A percentile compares a stretch with the other conserved stretches of the same genome.
Conservation (phyloP, 2,113 vertebrate species). For the Genyomyrus donnyi region DNA sequence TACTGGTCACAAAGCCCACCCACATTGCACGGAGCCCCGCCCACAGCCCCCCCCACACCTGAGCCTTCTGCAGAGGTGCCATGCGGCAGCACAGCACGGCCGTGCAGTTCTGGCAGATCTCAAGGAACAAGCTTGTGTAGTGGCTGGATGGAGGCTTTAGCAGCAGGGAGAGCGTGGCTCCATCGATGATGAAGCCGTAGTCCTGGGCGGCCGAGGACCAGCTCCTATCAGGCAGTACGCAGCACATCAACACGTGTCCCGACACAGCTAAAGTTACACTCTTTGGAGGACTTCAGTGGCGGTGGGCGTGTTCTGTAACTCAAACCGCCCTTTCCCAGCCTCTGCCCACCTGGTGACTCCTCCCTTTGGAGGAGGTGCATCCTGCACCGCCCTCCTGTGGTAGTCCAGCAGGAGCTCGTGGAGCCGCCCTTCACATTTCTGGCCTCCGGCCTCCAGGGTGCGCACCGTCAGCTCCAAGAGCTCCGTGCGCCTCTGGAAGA, state of each 20-base stretch:
- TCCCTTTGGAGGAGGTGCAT: slow-evolving; percentile 61
- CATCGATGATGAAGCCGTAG: slow-evolving; percentile 90
- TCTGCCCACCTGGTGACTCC: slow-evolving; percentile 68
- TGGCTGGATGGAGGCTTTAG: slow-evolving; percentile 71
- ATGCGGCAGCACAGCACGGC: slow-evolving; percentile 93
- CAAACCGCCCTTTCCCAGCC: too few relatives aligned
- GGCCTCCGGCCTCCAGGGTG: slow-evolving; percentile 62
- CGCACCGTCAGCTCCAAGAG: slow-evolving; percentile 82
- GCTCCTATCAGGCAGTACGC: slow-evolving; percentile 52
- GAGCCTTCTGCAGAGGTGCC: slow-evolving; percentile 94
- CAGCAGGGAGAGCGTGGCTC: slow-evolving; percentile 81
- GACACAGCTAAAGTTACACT: background rate
- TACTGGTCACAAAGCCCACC: background rate
- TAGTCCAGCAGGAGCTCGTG: slow-evolving; percentile 83
- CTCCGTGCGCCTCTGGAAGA: slow-evolving; percentile 85
- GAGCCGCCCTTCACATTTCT: slow-evolving; percentile 71
- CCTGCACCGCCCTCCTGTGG: slow-evolving; percentile 78
- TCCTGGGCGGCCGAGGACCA: slow-evolving; percentile 74
- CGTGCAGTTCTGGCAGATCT: slow-evolving; percentile 89
- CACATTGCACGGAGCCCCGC: background rate
- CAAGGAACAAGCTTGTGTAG: slow-evolving; percentile 89
- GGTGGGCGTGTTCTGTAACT: background rate
- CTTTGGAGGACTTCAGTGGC: background rate
- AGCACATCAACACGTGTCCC: background rate
- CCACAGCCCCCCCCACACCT: slow-evolving; percentile 60